Evolutionary conservation across 2,888 invertebrate genomes (phyloP), one percentile per base, ranked within the genome.

Genomic region (Euspilapteryx auroguttella): DNA sequence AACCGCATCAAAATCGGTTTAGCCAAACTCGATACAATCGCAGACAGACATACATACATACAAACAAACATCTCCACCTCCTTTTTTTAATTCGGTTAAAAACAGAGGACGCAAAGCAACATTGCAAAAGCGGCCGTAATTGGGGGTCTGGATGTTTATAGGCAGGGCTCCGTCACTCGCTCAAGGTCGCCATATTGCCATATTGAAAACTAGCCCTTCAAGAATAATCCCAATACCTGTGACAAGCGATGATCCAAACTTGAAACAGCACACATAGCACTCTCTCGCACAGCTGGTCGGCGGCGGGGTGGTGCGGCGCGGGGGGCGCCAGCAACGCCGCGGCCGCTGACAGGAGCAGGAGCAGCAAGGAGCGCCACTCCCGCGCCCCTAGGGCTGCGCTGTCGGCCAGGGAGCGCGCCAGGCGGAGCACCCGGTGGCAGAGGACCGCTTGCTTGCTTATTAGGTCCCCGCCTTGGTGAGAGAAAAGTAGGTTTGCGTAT

Each of bases 221-320:
- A 17, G 5, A 5, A 17, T 6, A 17, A 17, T 17, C 12, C 31
- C 31, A 10, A n/a, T n/a, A 68, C 69, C 79, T 73, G 28, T 80
- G 79, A 35, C 80, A 81, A 1, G 81, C 79, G 33, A 80, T 40
- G 20, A 80, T 54, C 81, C 80, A 79, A 29, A 93, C 86, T 71
- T 96, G 94, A 59, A 97, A 91, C 30, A 97, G 79, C 20, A 96
- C 96, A 39, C 93, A 92, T 4, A 97, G 78, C 28, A 97, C 94
- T 20, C 97, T 78, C 58, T 96, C 94, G 55, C 95, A 94, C 24
- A 97, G 77, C 55, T 96, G 94, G 55, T 95, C 95, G 0, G 92
- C 92, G n/a, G 94, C 92, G 48, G 94, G 91, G 63, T 95, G 95
- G 66, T 91, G 91, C 15, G 94, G 87, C 4, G 91, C 90, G 4